Conservation (phyloP, 2,888 invertebrate species). For the Erpobdella octoculata region DNA sequence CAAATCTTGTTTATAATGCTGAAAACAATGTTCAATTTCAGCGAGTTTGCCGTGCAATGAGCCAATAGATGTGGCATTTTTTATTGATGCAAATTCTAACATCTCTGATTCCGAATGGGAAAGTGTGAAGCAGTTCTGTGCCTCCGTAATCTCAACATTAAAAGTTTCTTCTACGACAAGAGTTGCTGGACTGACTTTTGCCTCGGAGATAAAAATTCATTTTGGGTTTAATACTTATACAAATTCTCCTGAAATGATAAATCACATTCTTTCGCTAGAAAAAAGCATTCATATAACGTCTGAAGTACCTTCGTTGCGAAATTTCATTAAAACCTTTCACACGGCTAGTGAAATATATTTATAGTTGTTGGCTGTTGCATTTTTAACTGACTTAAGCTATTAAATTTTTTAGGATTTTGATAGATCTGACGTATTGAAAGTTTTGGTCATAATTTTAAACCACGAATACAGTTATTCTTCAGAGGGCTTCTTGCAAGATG, state of each 20-base stretch:
- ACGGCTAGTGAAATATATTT: not conserved
- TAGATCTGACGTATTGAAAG: not conserved
- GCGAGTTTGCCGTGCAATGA: not conserved
- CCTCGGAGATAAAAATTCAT: not conserved
- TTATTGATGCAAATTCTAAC: conserved; percentile 7
- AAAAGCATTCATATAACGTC: not conserved
- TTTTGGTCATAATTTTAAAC: not conserved
- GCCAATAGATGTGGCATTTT: conserved; percentile 1
- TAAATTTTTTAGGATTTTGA: not conserved
- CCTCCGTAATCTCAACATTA: not conserved
- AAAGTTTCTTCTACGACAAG: not conserved
- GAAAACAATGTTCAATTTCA: not conserved
- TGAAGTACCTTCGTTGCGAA: not conserved
- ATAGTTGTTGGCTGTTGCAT: too few relatives aligned
- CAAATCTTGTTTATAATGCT: too few relatives aligned
- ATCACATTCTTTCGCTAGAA: not conserved
- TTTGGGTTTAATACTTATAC: not conserved
- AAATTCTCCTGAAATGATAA: not conserved
- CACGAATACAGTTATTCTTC: not conserved
- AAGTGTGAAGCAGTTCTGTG: not conserved
- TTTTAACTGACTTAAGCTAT: not conserved
- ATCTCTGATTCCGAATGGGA: conserved; percentile 4
- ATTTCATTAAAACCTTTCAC: not conserved
- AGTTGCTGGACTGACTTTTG: not conserved
- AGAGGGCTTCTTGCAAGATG: not conserved